phyloP scores from a whole-genome alignment of 2,113 vertebrate genomes.

The Microcebus griseorufus region DNA sequence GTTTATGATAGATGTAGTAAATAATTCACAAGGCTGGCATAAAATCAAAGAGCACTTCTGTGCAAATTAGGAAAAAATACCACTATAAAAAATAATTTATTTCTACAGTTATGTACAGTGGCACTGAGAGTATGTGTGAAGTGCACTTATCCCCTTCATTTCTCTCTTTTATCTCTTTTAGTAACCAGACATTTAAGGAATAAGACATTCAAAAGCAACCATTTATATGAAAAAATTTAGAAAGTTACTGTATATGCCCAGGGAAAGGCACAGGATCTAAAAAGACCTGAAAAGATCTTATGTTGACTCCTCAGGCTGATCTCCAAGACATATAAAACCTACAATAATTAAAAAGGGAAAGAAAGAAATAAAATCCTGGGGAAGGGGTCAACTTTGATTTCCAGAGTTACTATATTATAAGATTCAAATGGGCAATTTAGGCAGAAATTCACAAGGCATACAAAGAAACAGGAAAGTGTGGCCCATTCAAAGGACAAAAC shows the following conservation, averaged over 20 bases:
- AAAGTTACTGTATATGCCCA: background rate
- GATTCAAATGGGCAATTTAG: background rate
- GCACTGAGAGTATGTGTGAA: background rate
- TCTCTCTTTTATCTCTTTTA: background rate
- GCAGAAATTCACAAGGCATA: background rate
- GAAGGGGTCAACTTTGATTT: background rate
- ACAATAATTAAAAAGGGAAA: background rate
- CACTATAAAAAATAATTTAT: background rate
- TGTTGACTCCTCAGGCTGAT: background rate
- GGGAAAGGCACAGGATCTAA: background rate
- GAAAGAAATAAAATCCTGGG: background rate
- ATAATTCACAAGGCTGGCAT: background rate
- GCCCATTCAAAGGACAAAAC: background rate
- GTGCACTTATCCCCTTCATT: background rate
- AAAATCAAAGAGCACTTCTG: background rate
- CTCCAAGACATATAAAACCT: no score
- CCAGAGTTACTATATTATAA: background rate
- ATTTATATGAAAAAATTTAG: background rate
- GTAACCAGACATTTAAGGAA: background rate
- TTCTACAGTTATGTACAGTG: background rate
- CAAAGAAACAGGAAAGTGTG: background rate
- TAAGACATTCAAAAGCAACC: background rate
- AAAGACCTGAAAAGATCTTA: background rate
- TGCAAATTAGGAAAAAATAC: background rate
- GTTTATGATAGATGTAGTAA: background rate